Evolutionary conservation across 2,797 vertebrate species (phyloP), one percentile per base, ranked within the genome.

Genomic region (Meda fulgida): DNA sequence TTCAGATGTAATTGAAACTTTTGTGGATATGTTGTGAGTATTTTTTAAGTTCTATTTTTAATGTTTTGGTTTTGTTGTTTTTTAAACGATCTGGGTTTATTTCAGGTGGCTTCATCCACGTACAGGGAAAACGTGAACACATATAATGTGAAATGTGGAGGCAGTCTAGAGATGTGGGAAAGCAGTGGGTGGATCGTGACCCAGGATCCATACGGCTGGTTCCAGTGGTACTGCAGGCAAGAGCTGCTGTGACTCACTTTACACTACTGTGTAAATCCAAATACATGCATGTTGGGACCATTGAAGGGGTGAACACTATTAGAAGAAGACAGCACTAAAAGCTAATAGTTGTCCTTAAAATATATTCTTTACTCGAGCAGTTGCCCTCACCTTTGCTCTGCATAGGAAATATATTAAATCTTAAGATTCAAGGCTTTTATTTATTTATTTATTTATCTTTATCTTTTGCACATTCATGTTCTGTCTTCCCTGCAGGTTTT

Each of bases 221-320:
- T 90, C 80, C 89, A 90, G 82, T 90, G 89, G 89, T 90, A 87
- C 84, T 90, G 89, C 87, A 90, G 88, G 89, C 86, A 77, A 40
- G 53, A 40, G 34, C 36, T 48, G 3, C 40, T 58, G 1, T 38
- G 29, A 55, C 23, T 23, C 34, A 55, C 40, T 60, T 4, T 23
- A 73, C 19, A 21, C 4, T 23, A 23, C 11, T 14, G 29, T 51
- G 46, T 16, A 13, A 67, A 36, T 31, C 7, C 14, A 34, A 31
- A 34, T 66, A 66, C 3, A 34, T 34, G 65, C 29, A 66, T 34
- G 63, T 34, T 66, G 16, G 16, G 16, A 66, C 63, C 3, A 19
- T 19, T 66, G 16, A 34, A 34, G 26, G 16, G 63, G 29, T 3
- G 29, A 34, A 29, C 58, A 63, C 4, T 29, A 13, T 55, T 10